phyloP scores from a whole-genome alignment of 2,888 invertebrate species.

The Hirtodrosophila confusa region DNA sequence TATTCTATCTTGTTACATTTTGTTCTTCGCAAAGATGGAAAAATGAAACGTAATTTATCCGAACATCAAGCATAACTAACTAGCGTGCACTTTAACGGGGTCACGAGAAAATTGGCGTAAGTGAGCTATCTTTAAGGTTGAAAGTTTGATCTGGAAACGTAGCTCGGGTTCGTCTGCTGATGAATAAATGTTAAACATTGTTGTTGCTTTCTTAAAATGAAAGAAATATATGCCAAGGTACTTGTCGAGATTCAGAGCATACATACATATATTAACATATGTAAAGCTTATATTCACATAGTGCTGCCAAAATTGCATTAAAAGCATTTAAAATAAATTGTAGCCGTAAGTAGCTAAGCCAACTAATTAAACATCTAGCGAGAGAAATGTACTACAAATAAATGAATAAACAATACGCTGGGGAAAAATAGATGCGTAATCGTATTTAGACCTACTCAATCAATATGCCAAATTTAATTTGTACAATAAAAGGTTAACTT shows the following conservation, averaged over 20 bases:
- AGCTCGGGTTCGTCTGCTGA: no score
- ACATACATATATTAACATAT: slow-evolving; percentile 29
- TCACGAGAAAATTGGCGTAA: no score
- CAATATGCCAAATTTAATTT: slow-evolving; percentile 71
- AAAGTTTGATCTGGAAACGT: no score
- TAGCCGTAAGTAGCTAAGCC: slow-evolving; percentile 72
- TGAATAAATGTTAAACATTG: neutral
- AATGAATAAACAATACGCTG: slow-evolving; percentile 22
- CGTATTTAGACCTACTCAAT: slow-evolving; percentile 61
- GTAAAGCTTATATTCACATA: slow-evolving; percentile 67
- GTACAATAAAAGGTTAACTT: slow-evolving; percentile 40
- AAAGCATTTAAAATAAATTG: slow-evolving; percentile 54
- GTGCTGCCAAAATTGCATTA: slow-evolving; percentile 69
- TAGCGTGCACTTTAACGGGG: no score
- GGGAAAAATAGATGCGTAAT: slow-evolving; percentile 1
- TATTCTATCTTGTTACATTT: no score
- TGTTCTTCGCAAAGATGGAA: no score
- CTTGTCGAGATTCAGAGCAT: slow-evolving; percentile 4
- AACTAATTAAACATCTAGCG: slow-evolving; percentile 46
- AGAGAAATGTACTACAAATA: slow-evolving; percentile 20
- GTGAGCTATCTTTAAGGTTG: no score
- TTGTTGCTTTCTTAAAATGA: slow-evolving; percentile 3
- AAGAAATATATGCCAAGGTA: neutral
- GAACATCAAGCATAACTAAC: no score
- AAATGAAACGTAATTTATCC: no score